These are phyloP conservation scores for Anthoscopus minutus DNA, from an alignment of 2,113 vertebrate species.

Conservation along the genomic window DNA sequence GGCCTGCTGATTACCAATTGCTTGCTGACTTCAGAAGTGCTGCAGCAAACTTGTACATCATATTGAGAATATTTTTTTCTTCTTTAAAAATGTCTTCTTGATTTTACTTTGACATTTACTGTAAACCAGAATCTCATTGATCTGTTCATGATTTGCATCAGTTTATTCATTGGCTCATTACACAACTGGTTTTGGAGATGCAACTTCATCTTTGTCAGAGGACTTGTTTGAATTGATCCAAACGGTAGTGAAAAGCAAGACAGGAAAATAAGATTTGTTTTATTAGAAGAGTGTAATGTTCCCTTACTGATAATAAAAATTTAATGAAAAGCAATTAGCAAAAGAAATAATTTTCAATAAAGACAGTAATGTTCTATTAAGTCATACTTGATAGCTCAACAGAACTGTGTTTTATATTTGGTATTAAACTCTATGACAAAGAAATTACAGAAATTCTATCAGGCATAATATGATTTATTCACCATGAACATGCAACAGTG, in stretches of 20 bases:
- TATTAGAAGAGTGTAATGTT: not conserved
- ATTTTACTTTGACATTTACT: not conserved
- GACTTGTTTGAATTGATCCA: not conserved
- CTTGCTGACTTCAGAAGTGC: not conserved
- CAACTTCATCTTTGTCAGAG: not conserved
- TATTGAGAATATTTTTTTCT: not conserved
- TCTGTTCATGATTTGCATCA: not conserved
- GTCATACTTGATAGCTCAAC: not conserved
- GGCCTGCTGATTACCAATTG: not conserved
- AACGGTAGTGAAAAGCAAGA: not conserved
- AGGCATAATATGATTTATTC: slow-evolving; percentile 16
- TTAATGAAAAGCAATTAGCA: slow-evolving; percentile 42
- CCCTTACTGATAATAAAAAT: not conserved
- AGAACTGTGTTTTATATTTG: not conserved
- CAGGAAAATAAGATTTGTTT: not conserved
- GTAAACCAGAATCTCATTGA: not conserved
- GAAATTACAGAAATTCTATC: slow-evolving; percentile 14
- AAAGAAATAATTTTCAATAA: slow-evolving; percentile 33
- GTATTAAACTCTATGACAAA: not conserved
- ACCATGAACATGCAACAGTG: not conserved
- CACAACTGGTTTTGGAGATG: not conserved
- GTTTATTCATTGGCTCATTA: not conserved
- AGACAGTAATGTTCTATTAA: not conserved
- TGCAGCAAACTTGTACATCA: not conserved
- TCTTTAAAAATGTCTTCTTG: not conserved